Base-by-base conservation (phyloP, 2,888 invertebrate species). In the Crocallis elinguaria region DNA sequence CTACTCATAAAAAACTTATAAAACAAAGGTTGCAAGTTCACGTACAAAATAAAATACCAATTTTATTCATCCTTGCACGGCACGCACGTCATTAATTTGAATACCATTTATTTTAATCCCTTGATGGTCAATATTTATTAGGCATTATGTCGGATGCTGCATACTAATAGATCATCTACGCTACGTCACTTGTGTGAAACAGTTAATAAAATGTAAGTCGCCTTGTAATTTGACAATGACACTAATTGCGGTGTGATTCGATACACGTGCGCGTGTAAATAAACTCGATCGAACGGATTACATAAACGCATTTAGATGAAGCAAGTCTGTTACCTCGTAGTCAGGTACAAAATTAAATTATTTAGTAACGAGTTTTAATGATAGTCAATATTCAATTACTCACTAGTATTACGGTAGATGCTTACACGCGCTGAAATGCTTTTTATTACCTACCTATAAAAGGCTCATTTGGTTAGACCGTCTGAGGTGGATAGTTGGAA, bases 211-310 rank as follows among this genome's bases (percentile, higher is more conserved):
- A 25, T 8, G 9, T 12, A 4, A 12, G 11, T 21, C 19, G 12
- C 25, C 21, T 23, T 23, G 46, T 39, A 9, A 33, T 42, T 19
- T 30, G 42, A 30, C 42, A 43, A 43, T 36, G 30, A 49, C 42
- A 49, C 42, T 49, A 49, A 49, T 49, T 49, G 29, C 19, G 8
- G 14, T 12, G 42, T 30, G 29, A 42, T 33, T 39, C 17, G 11
- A 33, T 11, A 35, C 49, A 29, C 42, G 49, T 36, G 41, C 27
- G 11, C 27, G n/a, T 17, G 21, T 39, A 32, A 39, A 39, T 33
- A 16, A 17, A 48, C 14, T 32, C 11, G 13, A 30, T 37, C 14
- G 12, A 21, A 30, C 12, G 11, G 4, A 33, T 25, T 25, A 25
- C 25, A 25, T 9, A n/a, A 25, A 9, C 9, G 7, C 8, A 25